Base-by-base conservation (phyloP, 2,797 vertebrate species). In the Leucoraja ocellata region DNA sequence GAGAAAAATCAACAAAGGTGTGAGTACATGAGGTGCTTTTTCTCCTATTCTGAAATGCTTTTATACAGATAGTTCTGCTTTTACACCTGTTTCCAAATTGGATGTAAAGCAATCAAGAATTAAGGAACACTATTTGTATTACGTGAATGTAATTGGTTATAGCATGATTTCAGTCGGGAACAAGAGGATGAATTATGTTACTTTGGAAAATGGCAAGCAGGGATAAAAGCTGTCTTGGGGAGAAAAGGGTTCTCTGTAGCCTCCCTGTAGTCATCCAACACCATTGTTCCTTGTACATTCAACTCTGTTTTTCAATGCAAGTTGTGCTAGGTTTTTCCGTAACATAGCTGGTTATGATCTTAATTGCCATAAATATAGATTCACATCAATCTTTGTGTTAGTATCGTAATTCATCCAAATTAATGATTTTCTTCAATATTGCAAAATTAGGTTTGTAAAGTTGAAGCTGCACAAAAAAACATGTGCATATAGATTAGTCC, bases 1-100 rank as follows among this genome's bases (percentile, higher is more conserved):
- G 99, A 16, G 96, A 97, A 93, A 98, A 93, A 21, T 96, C 95
- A 1, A 95, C 97, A 7, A 94, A 93, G 92, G 93, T 39, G 98
- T 99, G 95, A 97, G 98, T 97, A 1, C 32, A 25, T 92, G 23
- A 1, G 36, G 39, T 21, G 25, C 1, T 71, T 6, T 54, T 46
- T 2, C 74, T 39, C 65, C 13, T 68, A 39, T 32, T 74, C 68
- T 91, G n/a, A 39, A 91, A 68, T 18, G 5, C 58, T 65, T 86
- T 86, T n/a, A 18, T 46, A 46, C 46, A 46, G 46, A 46, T 2
- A 46, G 46, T 46, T 46, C 46, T 46, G 46, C 46, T 46, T 3
- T 46, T 3, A 46, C 46, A 46, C 46, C 46, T 46, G 46, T 46
- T 46, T 46, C 46, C 46, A 46, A 46, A 46, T 46, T 46, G 46